Evolutionary conservation across 2,797 vertebrate species (phyloP), one percentile per base, ranked within the genome.

Genomic region (Pseudotriccus pelzelni): DNA sequence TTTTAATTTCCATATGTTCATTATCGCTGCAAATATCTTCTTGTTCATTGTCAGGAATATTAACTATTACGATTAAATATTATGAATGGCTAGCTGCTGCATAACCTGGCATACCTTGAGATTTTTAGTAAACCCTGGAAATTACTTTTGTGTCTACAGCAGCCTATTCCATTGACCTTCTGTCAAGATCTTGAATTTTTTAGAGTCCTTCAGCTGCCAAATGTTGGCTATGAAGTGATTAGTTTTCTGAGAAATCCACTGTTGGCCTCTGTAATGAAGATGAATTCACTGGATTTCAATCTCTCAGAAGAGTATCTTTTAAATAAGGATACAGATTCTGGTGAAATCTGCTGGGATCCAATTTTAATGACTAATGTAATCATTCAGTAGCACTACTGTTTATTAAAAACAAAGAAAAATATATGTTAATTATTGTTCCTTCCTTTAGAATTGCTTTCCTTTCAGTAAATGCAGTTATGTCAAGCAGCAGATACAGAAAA

Each of bases 101-200:
- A 46, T 80, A 77, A 83, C 34, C n/a, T 91, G 72, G 34, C 79
- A 50, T 43, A 87, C 53, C 43, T 34, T 62, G 44, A 86, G 58
- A 66, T 76, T 87, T 94, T 94, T 34, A 90, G 53, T 56, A 93
- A 89, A 90, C 6, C 14, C 62, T 88, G 44, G 77, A 84, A 88
- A 69, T 81, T 30, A 58, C n/a, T 77, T 64, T 87, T 87, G 22
- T 90, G 14, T 84, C 64, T 91, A 12, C 22, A 77, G 46, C 12
- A 83, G 46, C 34, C 63, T 92, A 49, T 67, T 90, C 44, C 16
- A 12, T 60, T 92, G 72, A 58, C 56, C 46, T 93, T 77, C 30
- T 80, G 34, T 87, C 75, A 93, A 62, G 7, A 89, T 92, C 72
- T 70, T 87, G 68, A 58, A 30, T 92, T 95, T 89, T 92, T 93